A percentile compares a stretch with the other conserved stretches of the same genome.
These are phyloP conservation scores for Uria lomvia DNA, from an alignment of 2,113 vertebrate species.

Conservation along the genomic window DNA sequence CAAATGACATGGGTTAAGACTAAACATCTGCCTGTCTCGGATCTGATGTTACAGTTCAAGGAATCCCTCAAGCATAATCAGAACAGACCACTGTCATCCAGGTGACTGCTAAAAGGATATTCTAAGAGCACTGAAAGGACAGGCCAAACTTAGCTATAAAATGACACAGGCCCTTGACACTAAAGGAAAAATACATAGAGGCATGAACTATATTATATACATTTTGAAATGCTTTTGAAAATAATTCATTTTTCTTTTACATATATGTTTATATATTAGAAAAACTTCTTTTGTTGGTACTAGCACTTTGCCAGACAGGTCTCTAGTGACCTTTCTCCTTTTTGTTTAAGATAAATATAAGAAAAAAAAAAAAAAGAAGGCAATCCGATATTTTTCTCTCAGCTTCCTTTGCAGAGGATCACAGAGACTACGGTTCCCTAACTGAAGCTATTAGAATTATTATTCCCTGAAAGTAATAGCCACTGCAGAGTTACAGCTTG, in stretches of 20 bases:
- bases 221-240: background rate
- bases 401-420: background rate
- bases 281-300: background rate
- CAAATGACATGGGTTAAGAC: background rate
- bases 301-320: background rate
- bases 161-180: too few species aligned
- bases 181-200: too few species aligned
- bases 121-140: background rate
- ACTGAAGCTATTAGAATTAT: background rate
- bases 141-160: background rate
- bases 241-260: background rate
- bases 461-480: background rate
- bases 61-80: background rate
- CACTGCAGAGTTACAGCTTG: background rate
- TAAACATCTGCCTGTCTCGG: background rate
- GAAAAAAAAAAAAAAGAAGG: background rate
- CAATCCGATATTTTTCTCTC: background rate
- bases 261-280: background rate
- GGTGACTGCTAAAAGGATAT: background rate
- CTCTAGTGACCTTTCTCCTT: background rate
- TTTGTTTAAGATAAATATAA: background rate
- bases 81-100: background rate
- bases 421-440: background rate
- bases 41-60: background rate
- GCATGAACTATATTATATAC: too few species aligned